These are phyloP conservation scores for Tricholauxania praeusta DNA, from an alignment of 2,888 invertebrate genomes.

Conservation along the genomic window DNA sequence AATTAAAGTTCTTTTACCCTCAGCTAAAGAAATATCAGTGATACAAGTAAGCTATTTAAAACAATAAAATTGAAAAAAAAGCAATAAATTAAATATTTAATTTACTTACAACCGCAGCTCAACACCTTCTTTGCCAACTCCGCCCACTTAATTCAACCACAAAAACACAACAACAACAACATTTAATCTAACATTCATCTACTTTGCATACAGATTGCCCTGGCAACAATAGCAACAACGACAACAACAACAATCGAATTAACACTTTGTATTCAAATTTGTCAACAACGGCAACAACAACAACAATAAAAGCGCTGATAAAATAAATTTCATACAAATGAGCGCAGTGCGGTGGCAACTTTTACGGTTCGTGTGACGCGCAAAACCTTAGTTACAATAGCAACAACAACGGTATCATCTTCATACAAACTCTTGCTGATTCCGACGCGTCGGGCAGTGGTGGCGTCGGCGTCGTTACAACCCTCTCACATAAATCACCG, in stretches of 20 bases:
- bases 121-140: conserved; percentile 22
- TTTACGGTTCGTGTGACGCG: too few relatives aligned
- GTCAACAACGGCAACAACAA: conserved; percentile 24
- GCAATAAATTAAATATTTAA: conserved; percentile 34
- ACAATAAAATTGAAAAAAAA: neutral
- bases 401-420: too few relatives aligned
- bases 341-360: neutral
- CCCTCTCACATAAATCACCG: conserved; percentile 32
- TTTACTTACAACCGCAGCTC: conserved; percentile 36
- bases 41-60: neutral
- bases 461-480: neutral
- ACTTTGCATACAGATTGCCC: conserved; percentile 29
- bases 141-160: conserved; percentile 12
- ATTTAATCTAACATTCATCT: conserved; percentile 31
- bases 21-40: too few relatives aligned
- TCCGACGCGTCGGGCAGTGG: too few relatives aligned
- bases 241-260: conserved; percentile 30
- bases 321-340: conserved; percentile 35
- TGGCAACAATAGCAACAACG: conserved; percentile 13
- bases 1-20: too few relatives aligned
- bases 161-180: conserved; percentile 15
- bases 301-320: conserved; percentile 1
- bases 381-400: too few relatives aligned
- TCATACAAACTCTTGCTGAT: too few relatives aligned
- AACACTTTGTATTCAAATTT: conserved; percentile 36